Evolutionary conservation across 2,113 vertebrate genomes (phyloP), one percentile per base, ranked within the genome.

Genomic region (Channa maculata): DNA sequence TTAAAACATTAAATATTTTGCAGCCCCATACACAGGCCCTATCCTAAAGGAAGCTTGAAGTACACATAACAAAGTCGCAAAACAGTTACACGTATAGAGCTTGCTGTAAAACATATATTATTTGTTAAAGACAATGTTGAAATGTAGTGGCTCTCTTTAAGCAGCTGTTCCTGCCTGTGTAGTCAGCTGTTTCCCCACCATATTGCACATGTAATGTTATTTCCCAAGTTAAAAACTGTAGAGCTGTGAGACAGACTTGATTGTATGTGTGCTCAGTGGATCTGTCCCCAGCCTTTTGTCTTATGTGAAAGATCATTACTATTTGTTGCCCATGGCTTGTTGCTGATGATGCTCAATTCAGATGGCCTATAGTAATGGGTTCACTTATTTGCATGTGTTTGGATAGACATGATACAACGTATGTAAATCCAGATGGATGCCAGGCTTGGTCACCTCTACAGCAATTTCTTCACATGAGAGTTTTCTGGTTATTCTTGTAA

Each of bases 301-400:
- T 53, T 15, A 55, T 10, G 41, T 2, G 4, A 8, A 5, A 15
- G 37, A 49, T 57, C 24, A 52, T 52, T 60, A 46, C 37, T 43
- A 11, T 7, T 38, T 48, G 5, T 14, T 24, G 8, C 37, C 14
- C 9, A 36, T 5, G 65, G 12, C n/a, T 52, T 3, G 5, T 58
- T 4, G 12, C 12, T 49, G n/a, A 12, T 63, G 24, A 41, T 45
- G 44, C 33, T 44, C 38, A 39, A n/a, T 36, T 0, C 33, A 12
- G 39, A 46, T 24, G 2, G 39, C 8, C 8, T n/a, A 6, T 8
- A 12, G 41, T 39, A 33, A 3, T 77, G 46, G 71, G 61, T 65
- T 69, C 15, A 39, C 46, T 58, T 43, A 10, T 68, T 71, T 80
- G 24, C 46, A 48, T 77, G 5, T 34, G 39, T 52, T 60, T 72